Percentiles rank a stretch among this genome's conserved stretches.
These are phyloP conservation scores for Ormia ochracea DNA, from an alignment of 2,888 invertebrate species.

Conservation along the genomic window DNA sequence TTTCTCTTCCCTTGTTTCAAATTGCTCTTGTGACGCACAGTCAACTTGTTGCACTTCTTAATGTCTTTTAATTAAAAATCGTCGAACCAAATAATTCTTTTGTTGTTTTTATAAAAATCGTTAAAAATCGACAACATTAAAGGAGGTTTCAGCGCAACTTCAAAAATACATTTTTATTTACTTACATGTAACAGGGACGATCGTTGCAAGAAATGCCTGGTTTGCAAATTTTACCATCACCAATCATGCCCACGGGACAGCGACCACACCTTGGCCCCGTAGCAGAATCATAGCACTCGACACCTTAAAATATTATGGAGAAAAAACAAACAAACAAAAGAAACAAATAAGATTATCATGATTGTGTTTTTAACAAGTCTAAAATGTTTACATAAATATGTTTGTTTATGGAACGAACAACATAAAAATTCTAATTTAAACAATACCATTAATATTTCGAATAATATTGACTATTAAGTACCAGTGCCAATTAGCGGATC, in stretches of 20 bases:
- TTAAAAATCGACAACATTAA: not conserved
- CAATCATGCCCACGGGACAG: conserved; percentile 85
- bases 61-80: conserved; percentile 36
- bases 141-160: not conserved
- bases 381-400: conserved; percentile 16
- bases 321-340: conserved; percentile 14
- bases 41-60: not conserved
- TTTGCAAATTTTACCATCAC: conserved; percentile 85
- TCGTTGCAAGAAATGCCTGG: conserved; percentile 83
- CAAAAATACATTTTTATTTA: conserved; percentile 61
- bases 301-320: conserved; percentile 77
- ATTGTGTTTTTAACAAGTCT: conserved; percentile 28
- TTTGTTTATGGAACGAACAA: conserved; percentile 6
- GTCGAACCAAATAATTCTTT: not conserved
- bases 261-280: conserved; percentile 86
- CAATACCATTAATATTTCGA: not conserved
- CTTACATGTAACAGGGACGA: conserved; percentile 81
- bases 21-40: not conserved
- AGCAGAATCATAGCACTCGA: conserved; percentile 82
- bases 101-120: not conserved
- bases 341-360: conserved; percentile 38
- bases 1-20: not conserved
- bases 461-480: conserved; percentile 12
- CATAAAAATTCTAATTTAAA: conserved; percentile 36
- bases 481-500: not conserved